Base-by-base conservation (phyloP, 92 coral and sea anemone genomes). In the Diadumene lineata region DNA sequence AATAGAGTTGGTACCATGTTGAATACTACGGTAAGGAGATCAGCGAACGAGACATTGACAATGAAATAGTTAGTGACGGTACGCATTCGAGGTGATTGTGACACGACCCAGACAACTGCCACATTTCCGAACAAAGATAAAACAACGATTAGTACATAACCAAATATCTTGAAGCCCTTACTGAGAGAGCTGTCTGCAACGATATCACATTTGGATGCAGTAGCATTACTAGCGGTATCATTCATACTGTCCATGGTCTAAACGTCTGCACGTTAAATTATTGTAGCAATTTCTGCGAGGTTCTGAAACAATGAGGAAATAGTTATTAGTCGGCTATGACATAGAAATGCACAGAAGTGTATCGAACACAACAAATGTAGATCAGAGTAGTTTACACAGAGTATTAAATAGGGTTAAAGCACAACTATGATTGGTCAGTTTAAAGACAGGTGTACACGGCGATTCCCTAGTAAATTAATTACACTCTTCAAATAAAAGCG, bases 1-100 rank as follows among this genome's bases (percentile, higher is more conserved):
- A 74, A 88, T 29, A 86, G 53, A 11, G 93, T 88, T 1, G 93
- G 93, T 9, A 85, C 32, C 96, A 90, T 90, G 84, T 87, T 86
- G 70, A 90, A 87, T 29, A 90, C 50, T 56, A 92, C 75, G 21
- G 91, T 82, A 50, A 87, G 70, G 10, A 90, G 77, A 64, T 90
- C 96, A 28, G 92, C 91, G n/a, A 84, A 34, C 11, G 92, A 81
- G 73, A 90, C 82, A 60, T 90, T 90, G 28, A 78, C 81, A 1
- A 90, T 90, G 25, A 90, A 85, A 33, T 75, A 83, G 76, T 90
- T 90, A 56, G 88, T 83, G 46, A 90, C 88, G 0, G 88, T 90
- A 34, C 96, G 80, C 96, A 90, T 90, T 11, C 92, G 82, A 19
- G 64, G 72, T 19, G 79, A 55, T 60, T 80, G 43, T 18, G 74